These are phyloP conservation scores for Therioaphis trifolii DNA, from an alignment of 2,888 invertebrate species.

Conservation along the genomic window DNA sequence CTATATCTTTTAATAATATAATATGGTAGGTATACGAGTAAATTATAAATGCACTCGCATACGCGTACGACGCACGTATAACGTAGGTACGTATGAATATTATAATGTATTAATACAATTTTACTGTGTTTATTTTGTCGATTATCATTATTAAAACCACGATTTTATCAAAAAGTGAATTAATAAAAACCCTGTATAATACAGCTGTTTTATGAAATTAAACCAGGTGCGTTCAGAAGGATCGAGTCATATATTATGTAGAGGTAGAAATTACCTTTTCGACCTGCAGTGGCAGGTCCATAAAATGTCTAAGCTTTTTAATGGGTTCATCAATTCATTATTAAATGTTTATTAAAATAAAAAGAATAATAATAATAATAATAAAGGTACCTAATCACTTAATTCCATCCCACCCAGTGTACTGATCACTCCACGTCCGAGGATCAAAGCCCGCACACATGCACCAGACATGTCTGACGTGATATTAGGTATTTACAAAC, in stretches of 20 bases:
- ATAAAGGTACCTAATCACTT: conserved; percentile 10
- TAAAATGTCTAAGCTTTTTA: conserved; percentile 26
- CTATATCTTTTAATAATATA: no score
- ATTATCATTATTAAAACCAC: conserved; percentile 34
- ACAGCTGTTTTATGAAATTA: conserved; percentile 43
- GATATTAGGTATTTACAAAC: no score
- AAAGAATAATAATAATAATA: neutral
- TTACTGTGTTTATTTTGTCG: conserved; percentile 23
- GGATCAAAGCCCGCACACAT: neutral
- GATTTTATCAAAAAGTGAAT: conserved; percentile 21
- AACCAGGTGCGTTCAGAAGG: conserved; percentile 33
- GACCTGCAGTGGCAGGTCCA: conserved; percentile 6
- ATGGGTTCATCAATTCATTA: conserved; percentile 49
- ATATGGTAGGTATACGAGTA: no score
- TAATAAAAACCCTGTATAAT: neutral
- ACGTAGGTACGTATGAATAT: neutral
- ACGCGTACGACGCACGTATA: no score
- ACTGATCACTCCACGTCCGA: conserved; percentile 2
- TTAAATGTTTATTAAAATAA: neutral
- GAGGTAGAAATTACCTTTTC: conserved; percentile 35
- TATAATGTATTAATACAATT: neutral
- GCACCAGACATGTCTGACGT: no score
- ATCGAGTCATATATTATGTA: conserved; percentile 1
- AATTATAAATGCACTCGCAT: no score
- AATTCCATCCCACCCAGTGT: neutral